Percentiles rank a stretch among this genome's conserved stretches.
Evolutionary conservation across 2,113 vertebrate genomes (phyloP).

Genomic region (Astur gentilis): DNA sequence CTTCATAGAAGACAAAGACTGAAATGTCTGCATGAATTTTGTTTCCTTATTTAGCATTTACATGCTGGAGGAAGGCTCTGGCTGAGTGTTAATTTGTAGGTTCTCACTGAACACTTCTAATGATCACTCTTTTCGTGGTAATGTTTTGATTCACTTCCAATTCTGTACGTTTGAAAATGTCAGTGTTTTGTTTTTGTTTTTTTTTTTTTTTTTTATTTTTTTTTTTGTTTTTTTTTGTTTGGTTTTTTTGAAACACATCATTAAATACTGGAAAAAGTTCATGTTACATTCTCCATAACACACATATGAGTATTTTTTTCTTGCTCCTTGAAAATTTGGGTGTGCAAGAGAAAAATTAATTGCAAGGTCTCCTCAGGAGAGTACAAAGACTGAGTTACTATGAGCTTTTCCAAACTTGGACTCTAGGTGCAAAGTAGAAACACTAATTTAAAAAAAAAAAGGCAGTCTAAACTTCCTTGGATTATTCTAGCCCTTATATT

Average conservation of each 20-base stretch:
- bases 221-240: too few relatives aligned
- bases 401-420: neutral
- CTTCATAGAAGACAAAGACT: neutral
- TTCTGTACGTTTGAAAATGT: neutral
- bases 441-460: neutral
- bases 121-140: neutral
- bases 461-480: neutral
- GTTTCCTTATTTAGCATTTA: neutral
- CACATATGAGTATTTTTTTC: neutral
- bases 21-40: neutral
- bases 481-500: neutral
- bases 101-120: neutral
- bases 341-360: neutral
- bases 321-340: neutral
- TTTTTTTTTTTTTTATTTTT: too few relatives aligned
- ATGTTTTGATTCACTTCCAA: neutral
- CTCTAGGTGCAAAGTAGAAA: neutral
- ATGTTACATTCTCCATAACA: neutral
- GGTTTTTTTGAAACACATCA: neutral
- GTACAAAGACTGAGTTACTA: neutral
- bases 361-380: neutral
- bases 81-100: neutral
- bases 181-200: neutral
- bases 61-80: neutral
- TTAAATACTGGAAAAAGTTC: neutral